Conservation (phyloP, 2,797 vertebrate species). For the Babyrousa celebensis region DNA sequence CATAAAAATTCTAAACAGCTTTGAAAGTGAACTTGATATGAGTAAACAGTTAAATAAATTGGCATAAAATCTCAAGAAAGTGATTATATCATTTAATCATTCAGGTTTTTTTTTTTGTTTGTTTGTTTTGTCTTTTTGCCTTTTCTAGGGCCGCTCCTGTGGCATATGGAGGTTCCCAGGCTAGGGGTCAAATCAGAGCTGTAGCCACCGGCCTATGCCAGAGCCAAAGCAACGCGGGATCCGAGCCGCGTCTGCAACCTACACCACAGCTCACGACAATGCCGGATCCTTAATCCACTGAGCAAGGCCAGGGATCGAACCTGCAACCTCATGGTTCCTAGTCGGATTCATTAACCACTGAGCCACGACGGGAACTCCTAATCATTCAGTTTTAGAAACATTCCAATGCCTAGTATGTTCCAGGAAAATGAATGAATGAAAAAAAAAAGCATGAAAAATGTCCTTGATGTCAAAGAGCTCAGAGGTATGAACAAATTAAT, state of each 20-base stretch:
- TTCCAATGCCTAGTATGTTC: background rate
- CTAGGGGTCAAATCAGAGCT: no score
- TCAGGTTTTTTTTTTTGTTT: background rate
- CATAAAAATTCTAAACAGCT: slow-evolving; percentile 12
- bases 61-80: background rate
- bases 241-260: no score
- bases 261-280: no score
- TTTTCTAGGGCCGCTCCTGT: no score
- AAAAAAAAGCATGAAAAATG: background rate
- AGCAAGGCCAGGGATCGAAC: no score
- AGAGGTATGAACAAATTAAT: background rate
- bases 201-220: no score
- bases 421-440: background rate
- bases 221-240: no score
- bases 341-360: no score
- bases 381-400: slow-evolving; percentile 52
- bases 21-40: background rate
- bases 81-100: background rate
- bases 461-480: background rate
- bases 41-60: slow-evolving; percentile 13
- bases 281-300: no score
- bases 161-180: no score
- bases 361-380: background rate
- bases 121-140: no score
- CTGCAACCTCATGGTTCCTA: no score